phyloP scores from a whole-genome alignment of 2,888 invertebrate genomes.

The Caprella mutica region DNA sequence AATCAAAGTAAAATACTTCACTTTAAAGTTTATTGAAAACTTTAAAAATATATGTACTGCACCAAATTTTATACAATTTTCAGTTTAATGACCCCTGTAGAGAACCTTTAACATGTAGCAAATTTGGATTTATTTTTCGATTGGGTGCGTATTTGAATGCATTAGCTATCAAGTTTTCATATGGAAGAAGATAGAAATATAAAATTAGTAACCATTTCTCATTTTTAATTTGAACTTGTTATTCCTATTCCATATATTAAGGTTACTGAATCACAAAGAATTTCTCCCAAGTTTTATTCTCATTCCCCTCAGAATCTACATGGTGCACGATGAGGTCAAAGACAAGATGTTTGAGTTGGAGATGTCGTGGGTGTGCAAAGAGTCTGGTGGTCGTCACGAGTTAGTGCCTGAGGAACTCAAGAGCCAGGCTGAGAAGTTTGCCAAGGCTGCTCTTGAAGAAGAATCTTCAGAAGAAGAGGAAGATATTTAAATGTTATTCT shows the following conservation, averaged over 20 bases:
- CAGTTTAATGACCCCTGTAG: too few species aligned
- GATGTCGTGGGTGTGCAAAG: constrained; percentile 82
- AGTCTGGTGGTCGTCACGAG: constrained; percentile 62
- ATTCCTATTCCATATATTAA: not conserved
- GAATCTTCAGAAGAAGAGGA: constrained; percentile 59
- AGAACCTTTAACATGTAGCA: too few species aligned
- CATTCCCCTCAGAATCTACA: constrained; percentile 49
- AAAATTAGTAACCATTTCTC: too few species aligned
- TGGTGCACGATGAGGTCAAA: constrained; percentile 86
- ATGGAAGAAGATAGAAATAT: too few species aligned
- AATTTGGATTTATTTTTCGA: too few species aligned
- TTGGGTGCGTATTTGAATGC: too few species aligned
- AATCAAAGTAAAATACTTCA: too few species aligned
- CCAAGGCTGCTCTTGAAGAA: constrained; percentile 72
- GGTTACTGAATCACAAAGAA: not conserved
- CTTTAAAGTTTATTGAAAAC: too few species aligned
- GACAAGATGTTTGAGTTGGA: constrained; percentile 92
- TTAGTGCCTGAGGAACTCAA: constrained; percentile 53
- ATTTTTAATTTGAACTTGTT: constrained; percentile 3
- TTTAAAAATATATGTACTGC: too few species aligned
- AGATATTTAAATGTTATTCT: too few species aligned
- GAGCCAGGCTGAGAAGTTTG: constrained; percentile 61
- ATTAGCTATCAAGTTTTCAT: too few species aligned
- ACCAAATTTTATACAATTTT: too few species aligned
- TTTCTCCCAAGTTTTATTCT: not conserved